These are phyloP conservation scores for Polydrusus tereticollis DNA, from an alignment of 2,888 invertebrate genomes.

Conservation along the genomic window DNA sequence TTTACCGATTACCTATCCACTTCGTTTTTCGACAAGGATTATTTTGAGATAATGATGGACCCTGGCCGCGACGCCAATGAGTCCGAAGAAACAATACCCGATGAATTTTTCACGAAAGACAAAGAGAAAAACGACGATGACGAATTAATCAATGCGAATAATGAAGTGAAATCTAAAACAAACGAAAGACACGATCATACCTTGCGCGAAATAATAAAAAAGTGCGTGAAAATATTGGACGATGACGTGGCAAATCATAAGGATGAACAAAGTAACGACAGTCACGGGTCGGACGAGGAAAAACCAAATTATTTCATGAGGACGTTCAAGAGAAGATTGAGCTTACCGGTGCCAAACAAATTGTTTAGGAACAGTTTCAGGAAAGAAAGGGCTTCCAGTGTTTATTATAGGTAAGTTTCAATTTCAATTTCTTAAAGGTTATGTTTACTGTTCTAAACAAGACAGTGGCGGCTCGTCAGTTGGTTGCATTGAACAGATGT, in stretches of 20 bases:
- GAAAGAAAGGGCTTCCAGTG: slow-evolving; percentile 18
- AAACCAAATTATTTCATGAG: slow-evolving; percentile 25
- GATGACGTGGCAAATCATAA: neutral
- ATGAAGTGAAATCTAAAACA: neutral
- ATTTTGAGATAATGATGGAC: neutral
- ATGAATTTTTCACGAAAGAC: too few species aligned
- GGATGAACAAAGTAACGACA: slow-evolving; percentile 12
- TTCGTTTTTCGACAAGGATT: neutral
- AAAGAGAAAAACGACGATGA: neutral
- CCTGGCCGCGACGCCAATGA: neutral
- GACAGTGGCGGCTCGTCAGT: too few species aligned
- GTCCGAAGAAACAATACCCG: neutral
- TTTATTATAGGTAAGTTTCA: neutral
- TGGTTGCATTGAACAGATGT: too few species aligned
- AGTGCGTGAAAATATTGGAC: slow-evolving; percentile 33
- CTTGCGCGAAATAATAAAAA: slow-evolving; percentile 10
- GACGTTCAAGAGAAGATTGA: slow-evolving; percentile 52
- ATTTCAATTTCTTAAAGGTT: too few species aligned
- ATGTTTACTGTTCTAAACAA: too few species aligned
- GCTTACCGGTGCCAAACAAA: slow-evolving; percentile 57
- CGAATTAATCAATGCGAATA: neutral
- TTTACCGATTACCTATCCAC: neutral
- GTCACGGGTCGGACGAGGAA: slow-evolving; percentile 5
- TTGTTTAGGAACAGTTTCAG: slow-evolving; percentile 42
- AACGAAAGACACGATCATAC: neutral